A percentile compares a stretch with the other conserved stretches of the same genome.
Conservation (phyloP, 2,797 vertebrate genomes). For the Oophaga sylvatica region DNA sequence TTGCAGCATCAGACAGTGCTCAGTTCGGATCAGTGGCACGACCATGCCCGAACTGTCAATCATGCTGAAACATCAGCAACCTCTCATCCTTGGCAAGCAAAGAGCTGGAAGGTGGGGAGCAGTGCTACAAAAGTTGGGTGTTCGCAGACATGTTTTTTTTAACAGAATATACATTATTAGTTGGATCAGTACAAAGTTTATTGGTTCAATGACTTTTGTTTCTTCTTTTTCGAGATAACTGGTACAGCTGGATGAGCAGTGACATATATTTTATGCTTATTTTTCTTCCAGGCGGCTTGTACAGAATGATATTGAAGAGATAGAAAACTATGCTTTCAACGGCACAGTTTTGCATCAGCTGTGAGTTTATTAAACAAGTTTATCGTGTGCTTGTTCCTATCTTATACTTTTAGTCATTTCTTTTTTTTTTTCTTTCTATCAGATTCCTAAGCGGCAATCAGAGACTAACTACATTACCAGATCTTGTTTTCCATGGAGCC, state of each 20-base stretch:
- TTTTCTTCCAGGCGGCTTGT: constrained; percentile 76
- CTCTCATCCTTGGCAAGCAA: not conserved
- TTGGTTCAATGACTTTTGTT: not conserved
- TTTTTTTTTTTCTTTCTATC: constrained; percentile 64
- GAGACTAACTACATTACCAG: constrained; percentile 76
- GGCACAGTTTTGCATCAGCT: constrained; percentile 79
- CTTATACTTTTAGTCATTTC: constrained; percentile 54
- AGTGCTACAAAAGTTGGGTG: too few species aligned
- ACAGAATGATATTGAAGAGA: constrained; percentile 79
- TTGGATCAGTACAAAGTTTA: not conserved
- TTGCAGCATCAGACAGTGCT: too few species aligned
- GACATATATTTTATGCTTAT: not conserved
- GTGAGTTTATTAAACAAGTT: constrained; percentile 70
- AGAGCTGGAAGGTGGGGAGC: too few species aligned
- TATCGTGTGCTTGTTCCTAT: constrained; percentile 29
- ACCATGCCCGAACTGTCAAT: too few species aligned
- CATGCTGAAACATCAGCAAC: too few species aligned
- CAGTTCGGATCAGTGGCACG: too few species aligned
- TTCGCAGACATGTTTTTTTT: not conserved
- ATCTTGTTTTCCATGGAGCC: constrained; percentile 77
- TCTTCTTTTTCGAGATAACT: not conserved
- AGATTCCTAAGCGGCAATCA: constrained; percentile 80
- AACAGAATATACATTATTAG: not conserved
- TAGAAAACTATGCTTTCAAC: constrained; percentile 79
- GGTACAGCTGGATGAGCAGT: not conserved